Evolutionary conservation across 2,797 vertebrate genomes (phyloP).

Genomic region (Ambastaia sidthimunki): DNA sequence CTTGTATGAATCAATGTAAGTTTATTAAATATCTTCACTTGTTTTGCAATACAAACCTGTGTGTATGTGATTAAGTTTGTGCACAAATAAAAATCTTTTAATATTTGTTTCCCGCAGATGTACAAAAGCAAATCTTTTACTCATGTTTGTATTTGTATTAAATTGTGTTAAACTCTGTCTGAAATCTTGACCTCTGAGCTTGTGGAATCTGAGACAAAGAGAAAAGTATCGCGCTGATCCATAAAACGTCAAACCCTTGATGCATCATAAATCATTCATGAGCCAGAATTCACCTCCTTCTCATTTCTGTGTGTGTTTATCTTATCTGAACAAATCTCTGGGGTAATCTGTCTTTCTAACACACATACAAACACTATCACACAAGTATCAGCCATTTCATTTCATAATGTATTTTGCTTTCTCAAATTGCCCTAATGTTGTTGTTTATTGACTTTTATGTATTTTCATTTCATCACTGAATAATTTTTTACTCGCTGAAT

Average conservation of each 20-base stretch:
- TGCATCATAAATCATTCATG: slow-evolving; percentile 45
- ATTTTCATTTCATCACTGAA: not conserved
- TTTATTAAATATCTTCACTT: no score
- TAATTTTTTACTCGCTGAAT: not conserved
- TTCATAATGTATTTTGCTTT: slow-evolving; percentile 15
- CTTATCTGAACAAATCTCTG: slow-evolving; percentile 36
- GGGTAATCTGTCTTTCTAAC: slow-evolving; percentile 42
- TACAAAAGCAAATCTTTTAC: not conserved
- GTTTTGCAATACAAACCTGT: no score
- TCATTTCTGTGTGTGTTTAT: slow-evolving; percentile 36
- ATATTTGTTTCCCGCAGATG: not conserved
- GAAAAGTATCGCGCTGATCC: slow-evolving; percentile 24
- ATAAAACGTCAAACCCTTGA: slow-evolving; percentile 28
- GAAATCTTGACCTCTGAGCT: slow-evolving; percentile 28
- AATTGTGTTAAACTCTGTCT: slow-evolving; percentile 16
- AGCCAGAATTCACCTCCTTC: slow-evolving; percentile 31
- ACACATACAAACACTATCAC: not conserved
- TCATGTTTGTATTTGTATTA: slow-evolving; percentile 16
- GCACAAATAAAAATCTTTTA: no score
- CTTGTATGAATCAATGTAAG: no score
- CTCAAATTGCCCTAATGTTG: slow-evolving; percentile 3
- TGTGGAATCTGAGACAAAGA: slow-evolving; percentile 2
- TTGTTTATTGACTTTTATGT: slow-evolving; percentile 9
- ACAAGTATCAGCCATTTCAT: slow-evolving; percentile 13
- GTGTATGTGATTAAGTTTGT: no score